Percentiles rank a stretch among this genome's conserved stretches.
These are phyloP conservation scores for Gasterosteus aculeatus DNA, from an alignment of 2,113 vertebrate genomes.

Conservation along the genomic window DNA sequence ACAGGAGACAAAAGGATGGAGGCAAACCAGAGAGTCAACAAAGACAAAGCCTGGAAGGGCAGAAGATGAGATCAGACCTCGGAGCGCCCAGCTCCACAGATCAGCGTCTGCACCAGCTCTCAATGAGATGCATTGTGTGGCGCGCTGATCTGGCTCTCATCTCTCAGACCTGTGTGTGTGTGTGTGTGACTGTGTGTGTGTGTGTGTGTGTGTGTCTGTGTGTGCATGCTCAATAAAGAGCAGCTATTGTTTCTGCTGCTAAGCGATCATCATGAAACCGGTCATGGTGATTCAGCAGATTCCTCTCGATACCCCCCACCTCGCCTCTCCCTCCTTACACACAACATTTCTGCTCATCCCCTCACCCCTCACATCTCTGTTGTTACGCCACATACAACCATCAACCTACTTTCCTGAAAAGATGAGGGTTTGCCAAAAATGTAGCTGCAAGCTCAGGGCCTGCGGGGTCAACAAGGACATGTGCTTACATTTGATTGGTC, in stretches of 20 bases:
- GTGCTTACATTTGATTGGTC: slow-evolving; percentile 7
- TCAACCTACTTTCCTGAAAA: slow-evolving; percentile 15
- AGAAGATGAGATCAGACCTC: slow-evolving; percentile 75
- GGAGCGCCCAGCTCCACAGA: slow-evolving; percentile 61
- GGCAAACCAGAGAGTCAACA: slow-evolving; percentile 46
- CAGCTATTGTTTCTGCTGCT: slow-evolving; percentile 73
- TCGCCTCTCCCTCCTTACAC: slow-evolving; percentile 11
- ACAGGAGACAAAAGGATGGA: slow-evolving; percentile 57
- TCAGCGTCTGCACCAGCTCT: slow-evolving; percentile 61
- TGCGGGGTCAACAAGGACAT: background rate
- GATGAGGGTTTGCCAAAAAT: slow-evolving; percentile 10
- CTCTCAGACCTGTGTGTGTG: slow-evolving; percentile 54
- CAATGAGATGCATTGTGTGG: slow-evolving; percentile 71
- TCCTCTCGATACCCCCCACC: slow-evolving; percentile 45
- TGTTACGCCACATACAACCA: background rate
- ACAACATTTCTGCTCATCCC: slow-evolving; percentile 43
- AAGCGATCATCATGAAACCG: slow-evolving; percentile 75
- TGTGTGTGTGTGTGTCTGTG: slow-evolving; percentile 12
- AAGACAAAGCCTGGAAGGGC: slow-evolving; percentile 47
- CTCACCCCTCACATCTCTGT: slow-evolving; percentile 9
- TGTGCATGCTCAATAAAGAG: slow-evolving; percentile 60
- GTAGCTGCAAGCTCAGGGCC: background rate
- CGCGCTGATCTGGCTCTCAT: slow-evolving; percentile 48
- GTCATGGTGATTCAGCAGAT: slow-evolving; percentile 81
- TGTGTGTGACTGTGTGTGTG: slow-evolving; percentile 26